Conservation (phyloP, 1,140 invertebrate species). For the Drosophila novamexicana region DNA sequence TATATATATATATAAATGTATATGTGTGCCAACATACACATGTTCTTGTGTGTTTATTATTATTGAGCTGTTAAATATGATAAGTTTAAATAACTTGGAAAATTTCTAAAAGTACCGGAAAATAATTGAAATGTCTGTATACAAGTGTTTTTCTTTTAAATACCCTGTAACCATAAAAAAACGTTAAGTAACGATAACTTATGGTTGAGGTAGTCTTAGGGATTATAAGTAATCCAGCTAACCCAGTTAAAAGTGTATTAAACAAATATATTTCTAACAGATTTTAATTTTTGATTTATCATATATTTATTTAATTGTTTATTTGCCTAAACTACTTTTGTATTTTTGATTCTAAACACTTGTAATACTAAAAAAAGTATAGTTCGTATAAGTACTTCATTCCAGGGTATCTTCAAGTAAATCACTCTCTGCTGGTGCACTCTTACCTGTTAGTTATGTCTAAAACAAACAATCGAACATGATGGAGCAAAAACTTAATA, state of each 20-base stretch:
- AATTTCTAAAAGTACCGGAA: slow-evolving; percentile 7
- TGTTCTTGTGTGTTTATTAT: slow-evolving; percentile 30
- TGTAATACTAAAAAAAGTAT: too few species aligned
- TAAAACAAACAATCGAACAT: slow-evolving; percentile 14
- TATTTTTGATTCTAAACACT: too few species aligned
- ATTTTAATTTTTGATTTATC: not conserved
- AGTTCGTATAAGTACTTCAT: too few species aligned
- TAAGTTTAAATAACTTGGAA: slow-evolving; percentile 41
- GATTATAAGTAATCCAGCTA: too few species aligned
- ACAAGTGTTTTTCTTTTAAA: not conserved
- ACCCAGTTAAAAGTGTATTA: too few species aligned
- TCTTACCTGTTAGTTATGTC: not conserved
- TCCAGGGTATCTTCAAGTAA: not conserved
- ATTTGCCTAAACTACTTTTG: too few species aligned
- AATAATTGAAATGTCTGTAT: not conserved
- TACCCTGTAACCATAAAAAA: not conserved
- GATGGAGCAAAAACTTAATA: slow-evolving; percentile 17
- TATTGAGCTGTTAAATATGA: slow-evolving; percentile 37
- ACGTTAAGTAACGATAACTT: not conserved
- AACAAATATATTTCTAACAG: too few species aligned
- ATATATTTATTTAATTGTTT: not conserved
- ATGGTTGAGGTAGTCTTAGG: too few species aligned
- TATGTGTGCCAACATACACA: not conserved
- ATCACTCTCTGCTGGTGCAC: not conserved
- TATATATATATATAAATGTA: too few species aligned